Conservation (phyloP, 2,888 invertebrate species). For the Electrophaes corylata region DNA sequence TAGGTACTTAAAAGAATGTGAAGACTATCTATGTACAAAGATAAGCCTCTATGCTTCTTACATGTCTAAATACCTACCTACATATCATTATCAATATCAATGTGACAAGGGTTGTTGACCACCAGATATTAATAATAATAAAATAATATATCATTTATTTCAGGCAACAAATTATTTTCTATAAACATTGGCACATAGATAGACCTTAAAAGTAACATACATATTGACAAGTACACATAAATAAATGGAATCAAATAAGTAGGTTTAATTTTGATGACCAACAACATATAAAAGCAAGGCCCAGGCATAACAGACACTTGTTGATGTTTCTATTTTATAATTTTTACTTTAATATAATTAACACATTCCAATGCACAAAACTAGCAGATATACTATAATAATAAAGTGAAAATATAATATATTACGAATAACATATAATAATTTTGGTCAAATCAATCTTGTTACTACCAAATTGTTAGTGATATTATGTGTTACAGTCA, state of each 20-base stretch:
- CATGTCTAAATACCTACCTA: conserved; percentile 7
- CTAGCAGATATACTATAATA: too few species aligned
- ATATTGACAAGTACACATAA: neutral
- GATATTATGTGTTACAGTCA: too few species aligned
- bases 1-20: conserved; percentile 6
- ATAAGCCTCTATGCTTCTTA: conserved; percentile 16
- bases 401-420: too few species aligned
- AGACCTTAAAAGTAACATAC: too few species aligned
- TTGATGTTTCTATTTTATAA: neutral
- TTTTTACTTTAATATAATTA: too few species aligned
- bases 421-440: too few species aligned
- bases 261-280: neutral
- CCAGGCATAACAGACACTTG: neutral
- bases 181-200: too few species aligned
- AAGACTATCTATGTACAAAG: conserved; percentile 6
- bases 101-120: conserved; percentile 7
- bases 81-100: conserved; percentile 1
- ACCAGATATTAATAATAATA: conserved; percentile 1
- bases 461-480: too few species aligned
- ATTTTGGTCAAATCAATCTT: too few species aligned
- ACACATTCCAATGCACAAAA: too few species aligned
- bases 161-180: too few species aligned
- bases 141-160: too few species aligned
- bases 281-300: neutral
- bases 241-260: neutral